Evolutionary conservation across 2,888 invertebrate species (phyloP), one percentile per base, ranked within the genome.

Genomic region (Drosophila ustulata): DNA sequence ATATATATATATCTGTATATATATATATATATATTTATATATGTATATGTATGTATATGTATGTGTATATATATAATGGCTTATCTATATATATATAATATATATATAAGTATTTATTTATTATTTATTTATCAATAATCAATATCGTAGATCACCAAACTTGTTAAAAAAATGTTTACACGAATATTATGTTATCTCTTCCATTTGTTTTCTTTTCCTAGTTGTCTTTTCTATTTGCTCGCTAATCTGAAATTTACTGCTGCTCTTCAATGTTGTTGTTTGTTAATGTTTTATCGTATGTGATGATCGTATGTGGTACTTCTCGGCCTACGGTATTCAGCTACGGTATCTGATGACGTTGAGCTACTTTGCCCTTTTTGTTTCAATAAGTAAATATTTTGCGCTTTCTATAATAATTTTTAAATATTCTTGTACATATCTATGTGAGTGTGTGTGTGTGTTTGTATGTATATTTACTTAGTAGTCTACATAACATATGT

Each of bases 101-200:
- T 80, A 72, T 81, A 75, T 86, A 52, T 75, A 57, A 78, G 66
- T 75, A 69, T 78, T 67, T 57, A 28, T 46, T 58, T 79, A 64
- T 80, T 75, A 65, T 72, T 80, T 75, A 75, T 78, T 87, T 75
- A 83, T 82, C 80, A 85, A 82, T 85, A 84, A 84, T 82, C 86
- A 90, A 90, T 90, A 89, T 90, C 87, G 79, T 89, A 90, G 89
- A 90, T 90, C 90, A 90, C 90, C 90, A 88, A 90, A 90, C 88
- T 88, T 83, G 78, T 90, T 88, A 88, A 89, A 85, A 84, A 89
- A 89, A 89, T 84, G 82, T 89, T 81, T 84, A 82, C 82, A 89
- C 76, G 82, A 87, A 83, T 81, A 70, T 65, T 68, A 45, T 56
- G 37, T 57, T 55, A 43, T 13, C 63, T 59, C 43, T 50, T 37